Evolutionary conservation across 1,140 invertebrate genomes (phyloP).

Genomic region (Saccostrea echinata): DNA sequence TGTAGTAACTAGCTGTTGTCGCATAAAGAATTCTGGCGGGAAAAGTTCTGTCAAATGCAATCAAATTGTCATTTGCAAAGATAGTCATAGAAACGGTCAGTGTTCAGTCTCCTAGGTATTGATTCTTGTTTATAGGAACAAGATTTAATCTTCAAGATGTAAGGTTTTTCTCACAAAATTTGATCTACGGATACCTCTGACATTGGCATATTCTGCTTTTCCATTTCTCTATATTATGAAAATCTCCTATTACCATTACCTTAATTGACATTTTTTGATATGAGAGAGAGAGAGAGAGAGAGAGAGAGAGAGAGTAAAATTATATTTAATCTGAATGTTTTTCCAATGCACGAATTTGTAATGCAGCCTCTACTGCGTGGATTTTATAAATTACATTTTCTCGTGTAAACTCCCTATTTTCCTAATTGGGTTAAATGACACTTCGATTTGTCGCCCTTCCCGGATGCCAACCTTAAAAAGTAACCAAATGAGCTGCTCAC

Average conservation of each 20-base stretch:
- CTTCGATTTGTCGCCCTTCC: background rate
- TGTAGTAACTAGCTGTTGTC: background rate
- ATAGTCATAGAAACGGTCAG: background rate
- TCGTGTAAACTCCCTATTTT: background rate
- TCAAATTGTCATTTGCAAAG: background rate
- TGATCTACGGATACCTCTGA: background rate
- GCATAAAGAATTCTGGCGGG: background rate
- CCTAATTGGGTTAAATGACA: background rate
- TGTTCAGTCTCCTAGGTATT: background rate
- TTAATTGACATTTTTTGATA: too few species aligned
- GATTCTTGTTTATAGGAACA: background rate
- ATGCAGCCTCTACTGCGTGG: too few species aligned
- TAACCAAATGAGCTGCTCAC: conserved; percentile 9
- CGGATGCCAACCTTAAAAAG: conserved; percentile 19
- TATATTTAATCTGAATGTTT: too few species aligned
- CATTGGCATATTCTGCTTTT: background rate
- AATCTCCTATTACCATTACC: too few species aligned
- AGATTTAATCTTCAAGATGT: background rate
- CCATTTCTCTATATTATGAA: background rate
- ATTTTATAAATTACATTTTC: background rate
- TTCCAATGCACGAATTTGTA: too few species aligned
- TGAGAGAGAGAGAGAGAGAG: too few species aligned
- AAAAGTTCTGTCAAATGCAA: background rate
- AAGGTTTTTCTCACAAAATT: background rate
- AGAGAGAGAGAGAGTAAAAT: too few species aligned